Percentiles rank a stretch among this genome's conserved stretches.
Evolutionary conservation across 92 coral and sea anemone genomes (phyloP).

Genomic region (Metridium senile): DNA sequence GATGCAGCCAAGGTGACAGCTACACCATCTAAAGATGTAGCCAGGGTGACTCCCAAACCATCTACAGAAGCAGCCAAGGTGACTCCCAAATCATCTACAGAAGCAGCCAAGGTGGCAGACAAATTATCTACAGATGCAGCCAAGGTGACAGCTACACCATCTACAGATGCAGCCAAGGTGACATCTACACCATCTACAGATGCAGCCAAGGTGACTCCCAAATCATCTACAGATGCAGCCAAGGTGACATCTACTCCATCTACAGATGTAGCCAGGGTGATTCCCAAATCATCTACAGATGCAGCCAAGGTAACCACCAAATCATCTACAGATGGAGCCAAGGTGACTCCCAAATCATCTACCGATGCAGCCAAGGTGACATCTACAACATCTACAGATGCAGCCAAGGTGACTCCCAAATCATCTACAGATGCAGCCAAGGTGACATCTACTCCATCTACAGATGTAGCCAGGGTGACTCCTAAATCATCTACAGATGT

Average conservation of each 20-base stretch:
- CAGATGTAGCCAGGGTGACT: neutral
- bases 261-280: slow-evolving; percentile 16
- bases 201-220: slow-evolving; percentile 18
- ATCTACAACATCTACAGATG: slow-evolving; percentile 12
- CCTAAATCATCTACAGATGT: slow-evolving; percentile 19
- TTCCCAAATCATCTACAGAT: slow-evolving; percentile 7
- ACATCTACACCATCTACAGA: slow-evolving; percentile 18
- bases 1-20: slow-evolving; percentile 12
- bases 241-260: slow-evolving; percentile 23
- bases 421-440: slow-evolving; percentile 19
- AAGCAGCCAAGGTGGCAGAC: slow-evolving; percentile 11
- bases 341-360: slow-evolving; percentile 11
- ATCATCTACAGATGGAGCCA: slow-evolving; percentile 9
- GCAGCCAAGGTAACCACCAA: slow-evolving; percentile 16
- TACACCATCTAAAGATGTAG: slow-evolving; percentile 7
- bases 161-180: slow-evolving; percentile 4
- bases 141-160: slow-evolving; percentile 4
- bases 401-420: slow-evolving; percentile 14
- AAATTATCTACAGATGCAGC: slow-evolving; percentile 10
- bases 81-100: slow-evolving; percentile 15
- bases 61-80: slow-evolving; percentile 13
- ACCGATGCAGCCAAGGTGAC: slow-evolving; percentile 10
- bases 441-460: slow-evolving; percentile 17
- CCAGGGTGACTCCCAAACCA: slow-evolving; percentile 9
- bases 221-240: slow-evolving; percentile 9